A percentile compares a stretch with the other conserved stretches of the same genome.
phyloP scores from a whole-genome alignment of 2,797 vertebrate species.

The Trichosurus vulpecula region DNA sequence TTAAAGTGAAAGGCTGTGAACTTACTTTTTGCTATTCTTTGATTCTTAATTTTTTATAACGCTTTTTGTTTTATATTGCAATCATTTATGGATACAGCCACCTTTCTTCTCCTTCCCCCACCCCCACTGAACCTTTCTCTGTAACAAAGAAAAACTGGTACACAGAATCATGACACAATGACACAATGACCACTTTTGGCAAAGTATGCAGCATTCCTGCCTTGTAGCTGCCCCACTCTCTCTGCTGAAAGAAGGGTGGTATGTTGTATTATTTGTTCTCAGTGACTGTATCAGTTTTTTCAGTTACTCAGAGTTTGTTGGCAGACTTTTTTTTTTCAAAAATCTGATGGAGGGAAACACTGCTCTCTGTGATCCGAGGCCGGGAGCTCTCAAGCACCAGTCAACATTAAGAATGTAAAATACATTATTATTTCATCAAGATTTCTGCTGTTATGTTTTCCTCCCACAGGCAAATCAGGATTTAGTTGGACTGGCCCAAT shows the following conservation, averaged over 20 bases:
- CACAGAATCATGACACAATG: not conserved
- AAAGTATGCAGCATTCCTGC: not conserved
- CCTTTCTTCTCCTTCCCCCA: not conserved
- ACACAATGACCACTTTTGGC: not conserved
- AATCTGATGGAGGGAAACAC: not conserved
- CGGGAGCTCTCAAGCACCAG: not conserved
- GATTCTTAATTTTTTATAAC: not conserved
- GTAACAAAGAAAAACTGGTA: not conserved
- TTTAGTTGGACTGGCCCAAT: constrained; percentile 56
- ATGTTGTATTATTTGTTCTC: not conserved
- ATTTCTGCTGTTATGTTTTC: constrained; percentile 20
- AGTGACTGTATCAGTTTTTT: not conserved
- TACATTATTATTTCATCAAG: not conserved
- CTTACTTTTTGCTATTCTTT: not conserved
- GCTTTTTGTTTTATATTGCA: not conserved
- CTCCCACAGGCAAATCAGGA: constrained; percentile 56
- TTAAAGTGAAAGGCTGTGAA: not conserved
- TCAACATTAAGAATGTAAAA: constrained; percentile 1
- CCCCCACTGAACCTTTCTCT: not conserved
- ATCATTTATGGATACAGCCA: not conserved
- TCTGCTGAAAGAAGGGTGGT: not conserved
- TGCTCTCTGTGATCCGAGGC: not conserved
- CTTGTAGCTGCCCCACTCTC: not conserved
- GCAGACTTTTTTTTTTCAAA: not conserved
- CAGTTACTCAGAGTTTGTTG: not conserved